Evolutionary conservation across 2,888 invertebrate species (phyloP).

Genomic region (Hypomecis punctinalis): DNA sequence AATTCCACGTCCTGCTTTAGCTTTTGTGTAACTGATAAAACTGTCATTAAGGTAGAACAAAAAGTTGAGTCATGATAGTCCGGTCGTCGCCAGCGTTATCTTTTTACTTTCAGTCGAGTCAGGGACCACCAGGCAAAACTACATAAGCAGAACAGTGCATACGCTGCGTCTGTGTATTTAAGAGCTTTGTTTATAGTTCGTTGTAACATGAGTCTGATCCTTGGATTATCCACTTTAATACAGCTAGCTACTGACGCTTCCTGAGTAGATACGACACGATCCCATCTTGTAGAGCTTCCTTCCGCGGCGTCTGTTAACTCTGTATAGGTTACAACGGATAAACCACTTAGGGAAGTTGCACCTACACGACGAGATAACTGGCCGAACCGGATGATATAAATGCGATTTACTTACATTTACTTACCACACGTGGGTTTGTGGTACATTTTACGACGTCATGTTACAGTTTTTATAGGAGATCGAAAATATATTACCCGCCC

Average conservation of each 20-base stretch:
- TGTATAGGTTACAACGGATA: slow-evolving; percentile 65
- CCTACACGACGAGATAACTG: slow-evolving; percentile 50
- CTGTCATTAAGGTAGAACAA: slow-evolving; percentile 21
- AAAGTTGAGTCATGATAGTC: slow-evolving; percentile 47
- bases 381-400: slow-evolving; percentile 41
- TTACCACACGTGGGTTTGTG: slow-evolving; percentile 44
- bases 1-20: slow-evolving; percentile 1
- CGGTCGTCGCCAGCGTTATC: slow-evolving; percentile 46
- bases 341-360: slow-evolving; percentile 72
- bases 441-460: slow-evolving; percentile 38
- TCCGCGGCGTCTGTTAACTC: slow-evolving; percentile 63
- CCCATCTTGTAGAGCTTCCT: slow-evolving; percentile 77
- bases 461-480: slow-evolving; percentile 43
- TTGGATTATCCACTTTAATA: slow-evolving; percentile 67
- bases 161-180: slow-evolving; percentile 35
- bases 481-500: slow-evolving; percentile 42
- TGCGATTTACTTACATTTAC: slow-evolving; percentile 35
- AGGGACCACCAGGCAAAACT: slow-evolving; percentile 60
- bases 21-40: slow-evolving; percentile 30
- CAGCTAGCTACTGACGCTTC: slow-evolving; percentile 66
- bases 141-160: slow-evolving; percentile 38
- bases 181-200: slow-evolving; percentile 55
- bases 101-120: slow-evolving; percentile 38
- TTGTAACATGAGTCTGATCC: slow-evolving; percentile 66
- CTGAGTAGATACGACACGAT: slow-evolving; percentile 75